Evolutionary conservation across 2,888 invertebrate species (phyloP).

Genomic region (Marronus borbonicus): DNA sequence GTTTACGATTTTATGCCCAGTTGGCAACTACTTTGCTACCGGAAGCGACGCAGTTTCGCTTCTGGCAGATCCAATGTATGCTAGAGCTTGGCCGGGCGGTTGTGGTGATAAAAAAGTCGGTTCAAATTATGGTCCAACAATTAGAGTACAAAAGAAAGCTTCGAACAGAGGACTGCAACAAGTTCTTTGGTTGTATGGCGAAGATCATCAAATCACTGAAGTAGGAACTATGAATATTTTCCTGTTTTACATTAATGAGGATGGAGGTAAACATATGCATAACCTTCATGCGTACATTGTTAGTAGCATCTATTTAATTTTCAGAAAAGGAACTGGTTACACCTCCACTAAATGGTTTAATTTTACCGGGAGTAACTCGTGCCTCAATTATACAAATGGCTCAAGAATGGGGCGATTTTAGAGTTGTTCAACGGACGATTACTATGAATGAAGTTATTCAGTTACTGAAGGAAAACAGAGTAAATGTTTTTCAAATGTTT

Average conservation of each 20-base stretch:
- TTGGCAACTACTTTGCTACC: constrained; percentile 91
- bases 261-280: constrained; percentile 80
- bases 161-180: constrained; percentile 88
- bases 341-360: constrained; percentile 93
- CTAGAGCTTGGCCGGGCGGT: constrained; percentile 93
- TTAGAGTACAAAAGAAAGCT: constrained; percentile 87
- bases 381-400: constrained; percentile 88
- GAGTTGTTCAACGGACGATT: constrained; percentile 84
- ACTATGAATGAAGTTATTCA: constrained; percentile 88
- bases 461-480: constrained; percentile 85
- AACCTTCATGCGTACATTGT: background rate
- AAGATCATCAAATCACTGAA: constrained; percentile 94
- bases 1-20: constrained; percentile 93
- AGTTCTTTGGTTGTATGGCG: constrained; percentile 96
- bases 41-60: constrained; percentile 80
- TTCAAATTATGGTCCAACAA: constrained; percentile 92
- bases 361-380: constrained; percentile 95
- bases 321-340: constrained; percentile 92
- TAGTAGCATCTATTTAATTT: constrained; percentile 46
- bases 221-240: constrained; percentile 99
- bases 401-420: constrained; percentile 88
- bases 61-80: constrained; percentile 92
- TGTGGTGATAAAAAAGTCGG: constrained; percentile 97
- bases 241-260: constrained; percentile 87
- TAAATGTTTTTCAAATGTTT: constrained; percentile 71